Conservation (phyloP, 2,888 invertebrate species). For the Panopea generosa region DNA sequence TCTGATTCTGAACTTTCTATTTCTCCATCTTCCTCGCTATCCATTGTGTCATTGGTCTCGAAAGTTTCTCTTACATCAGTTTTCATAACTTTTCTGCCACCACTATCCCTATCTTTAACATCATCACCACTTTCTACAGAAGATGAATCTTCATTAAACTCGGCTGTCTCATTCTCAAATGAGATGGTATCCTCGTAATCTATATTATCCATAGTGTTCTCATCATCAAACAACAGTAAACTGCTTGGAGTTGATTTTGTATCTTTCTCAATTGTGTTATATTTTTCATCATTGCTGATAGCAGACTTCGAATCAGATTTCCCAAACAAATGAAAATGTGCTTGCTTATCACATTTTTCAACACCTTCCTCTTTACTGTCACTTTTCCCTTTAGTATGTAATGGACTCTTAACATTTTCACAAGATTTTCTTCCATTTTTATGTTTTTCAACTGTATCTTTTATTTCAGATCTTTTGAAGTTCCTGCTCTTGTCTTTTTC, state of each 20-base stretch:
- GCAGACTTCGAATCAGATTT: neutral
- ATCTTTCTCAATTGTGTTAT: neutral
- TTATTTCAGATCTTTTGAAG: no score
- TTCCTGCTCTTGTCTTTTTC: no score
- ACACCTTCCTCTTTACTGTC: neutral
- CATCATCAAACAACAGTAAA: slow-evolving; percentile 16
- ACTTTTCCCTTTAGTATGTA: neutral
- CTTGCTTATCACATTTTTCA: no score
- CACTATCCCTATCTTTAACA: neutral
- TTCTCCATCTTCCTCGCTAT: slow-evolving; percentile 22
- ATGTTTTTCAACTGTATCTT: no score
- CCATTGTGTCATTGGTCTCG: neutral
- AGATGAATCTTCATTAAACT: neutral
- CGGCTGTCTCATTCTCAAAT: slow-evolving; percentile 8
- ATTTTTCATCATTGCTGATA: neutral
- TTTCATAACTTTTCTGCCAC: neutral
- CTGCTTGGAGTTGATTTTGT: neutral
- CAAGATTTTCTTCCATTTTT: no score
- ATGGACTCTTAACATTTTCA: no score
- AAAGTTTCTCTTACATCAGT: neutral
- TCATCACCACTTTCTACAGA: neutral
- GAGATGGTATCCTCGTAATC: slow-evolving; percentile 44
- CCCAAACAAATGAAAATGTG: neutral
- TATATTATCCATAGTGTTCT: slow-evolving; percentile 40
- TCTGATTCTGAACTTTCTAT: neutral